Evolutionary conservation across 1,140 invertebrate genomes (phyloP), one percentile per base, ranked within the genome.

Genomic region (Pissodes strobi): DNA sequence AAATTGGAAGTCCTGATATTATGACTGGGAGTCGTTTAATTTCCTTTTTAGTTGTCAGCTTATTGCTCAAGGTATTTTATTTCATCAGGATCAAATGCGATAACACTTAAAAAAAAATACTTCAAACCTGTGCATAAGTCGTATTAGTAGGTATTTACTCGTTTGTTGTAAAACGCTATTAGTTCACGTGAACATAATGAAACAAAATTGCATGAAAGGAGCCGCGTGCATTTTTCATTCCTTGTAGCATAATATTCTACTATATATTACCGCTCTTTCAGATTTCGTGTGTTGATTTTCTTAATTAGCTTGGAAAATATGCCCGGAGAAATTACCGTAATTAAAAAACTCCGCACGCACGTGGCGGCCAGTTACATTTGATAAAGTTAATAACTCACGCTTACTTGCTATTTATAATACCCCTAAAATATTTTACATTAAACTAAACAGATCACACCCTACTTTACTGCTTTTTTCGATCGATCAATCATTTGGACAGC

Each of bases 331-430:
- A 56, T 56, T 56, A 56, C 53, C 38, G 53, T 56, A 56, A 56
- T 56, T 56, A 56, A 41, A 56, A 56, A 56, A 56, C 37, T 41
- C 53, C 41, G 41, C 53, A 56, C 53, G 53, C 53, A 56, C 53
- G 22, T 56, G 53, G 25, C 41, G 34, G 37, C 53, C 37, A 56
- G 41, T 10, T 56, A 34, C 38, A 39, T 56, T 56, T 56, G 38
- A 56, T 56, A 56, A 56, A 56, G 53, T 56, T 56, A 56, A 56
- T 38, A 41, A 56, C 53, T 56, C 34, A 41, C 53, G 53, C 53
- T 19, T 56, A 13, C 19, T 12, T 17, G 17, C 34, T 56, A 56
- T 56, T 56, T 56, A 56, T 56, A 56, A 56, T 56, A 4, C 25
- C 38, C 53, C 38, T 56, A 56, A 56, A 52, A 52, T 52, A 56